Evolutionary conservation across 2,797 vertebrate species (phyloP).

Genomic region (Spinus pinus): DNA sequence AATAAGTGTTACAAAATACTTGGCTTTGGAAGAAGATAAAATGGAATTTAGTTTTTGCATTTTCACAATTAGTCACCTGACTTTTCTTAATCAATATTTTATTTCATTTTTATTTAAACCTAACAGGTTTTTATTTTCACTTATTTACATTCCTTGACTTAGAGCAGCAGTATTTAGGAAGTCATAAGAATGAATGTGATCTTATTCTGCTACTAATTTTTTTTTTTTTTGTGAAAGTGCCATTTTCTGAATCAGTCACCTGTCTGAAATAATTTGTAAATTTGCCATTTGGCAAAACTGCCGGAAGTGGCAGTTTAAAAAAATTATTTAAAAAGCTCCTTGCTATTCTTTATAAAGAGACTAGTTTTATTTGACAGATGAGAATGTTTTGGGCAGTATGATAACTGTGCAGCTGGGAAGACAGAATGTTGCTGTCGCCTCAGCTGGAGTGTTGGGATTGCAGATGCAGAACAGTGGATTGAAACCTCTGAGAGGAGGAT

Average conservation of each 20-base stretch:
- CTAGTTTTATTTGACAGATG: neutral
- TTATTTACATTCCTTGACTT: neutral
- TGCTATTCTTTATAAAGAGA: neutral
- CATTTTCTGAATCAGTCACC: neutral
- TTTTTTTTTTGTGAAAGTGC: neutral
- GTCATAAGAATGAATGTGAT: neutral
- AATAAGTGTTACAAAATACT: neutral
- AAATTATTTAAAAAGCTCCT: neutral
- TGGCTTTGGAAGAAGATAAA: neutral
- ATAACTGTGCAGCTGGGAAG: neutral
- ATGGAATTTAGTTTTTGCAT: neutral
- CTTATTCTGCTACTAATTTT: neutral
- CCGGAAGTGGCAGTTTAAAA: neutral
- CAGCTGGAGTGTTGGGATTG: neutral
- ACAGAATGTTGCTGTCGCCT: neutral
- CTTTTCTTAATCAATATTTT: neutral
- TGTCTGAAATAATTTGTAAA: neutral
- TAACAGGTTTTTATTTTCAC: neutral
- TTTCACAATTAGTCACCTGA: neutral
- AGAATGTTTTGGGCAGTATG: neutral
- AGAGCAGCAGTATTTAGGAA: neutral
- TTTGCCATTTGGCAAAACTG: neutral
- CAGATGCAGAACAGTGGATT: neutral
- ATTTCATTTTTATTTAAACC: neutral
- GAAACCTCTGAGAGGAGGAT: neutral